phyloP scores from a whole-genome alignment of 2,113 vertebrate genomes.

The Uropsilus gracilis region DNA sequence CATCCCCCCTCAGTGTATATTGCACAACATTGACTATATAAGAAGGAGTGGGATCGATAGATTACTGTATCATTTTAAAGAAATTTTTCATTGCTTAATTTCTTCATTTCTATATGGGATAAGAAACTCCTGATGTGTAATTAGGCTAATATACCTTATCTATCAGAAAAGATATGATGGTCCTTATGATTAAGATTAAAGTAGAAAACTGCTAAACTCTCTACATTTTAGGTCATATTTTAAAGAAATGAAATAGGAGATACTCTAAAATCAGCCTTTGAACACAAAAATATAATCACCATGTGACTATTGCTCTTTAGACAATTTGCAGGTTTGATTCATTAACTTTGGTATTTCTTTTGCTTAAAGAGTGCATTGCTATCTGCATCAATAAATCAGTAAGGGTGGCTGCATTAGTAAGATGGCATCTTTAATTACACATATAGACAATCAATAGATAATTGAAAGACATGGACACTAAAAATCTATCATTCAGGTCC shows the following conservation, averaged over 20 bases:
- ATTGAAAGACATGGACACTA: background rate
- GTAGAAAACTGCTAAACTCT: no score
- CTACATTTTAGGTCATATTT: no score
- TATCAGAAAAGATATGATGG: no score
- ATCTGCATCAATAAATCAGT: background rate
- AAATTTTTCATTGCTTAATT: no score
- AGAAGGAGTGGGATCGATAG: no score
- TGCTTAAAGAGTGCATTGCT: background rate
- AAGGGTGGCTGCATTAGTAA: background rate
- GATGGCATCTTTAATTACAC: background rate
- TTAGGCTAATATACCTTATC: no score
- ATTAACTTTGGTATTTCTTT: background rate
- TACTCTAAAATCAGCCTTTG: background rate
- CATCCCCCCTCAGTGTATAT: rapidly evolving
- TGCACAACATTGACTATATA: no score
- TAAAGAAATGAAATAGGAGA: background rate
- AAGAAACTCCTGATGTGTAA: no score
- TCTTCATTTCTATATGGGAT: no score
- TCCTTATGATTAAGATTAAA: no score
- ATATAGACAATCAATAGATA: background rate
- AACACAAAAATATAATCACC: background rate
- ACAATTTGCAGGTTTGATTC: background rate
- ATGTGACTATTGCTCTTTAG: background rate
- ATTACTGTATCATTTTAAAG: no score
- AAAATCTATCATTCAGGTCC: background rate